phyloP scores from a whole-genome alignment of 2,113 vertebrate genomes.

The Nyctereutes procyonoides region DNA sequence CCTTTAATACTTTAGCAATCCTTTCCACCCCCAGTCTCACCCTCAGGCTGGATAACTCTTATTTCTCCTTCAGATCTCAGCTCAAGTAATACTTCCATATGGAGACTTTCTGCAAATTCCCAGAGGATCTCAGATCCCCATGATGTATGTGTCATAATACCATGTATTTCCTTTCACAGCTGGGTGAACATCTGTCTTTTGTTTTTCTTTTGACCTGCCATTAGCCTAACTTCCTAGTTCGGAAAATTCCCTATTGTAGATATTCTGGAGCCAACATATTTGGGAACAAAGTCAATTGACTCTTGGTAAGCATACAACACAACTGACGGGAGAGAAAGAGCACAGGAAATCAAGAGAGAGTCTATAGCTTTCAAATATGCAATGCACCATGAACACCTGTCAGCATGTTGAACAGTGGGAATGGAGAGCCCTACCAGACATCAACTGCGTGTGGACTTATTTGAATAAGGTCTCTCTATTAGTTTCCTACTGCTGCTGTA shows the following conservation, averaged over 20 bases:
- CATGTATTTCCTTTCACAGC: neutral
- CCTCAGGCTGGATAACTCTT: neutral
- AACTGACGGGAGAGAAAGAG: neutral
- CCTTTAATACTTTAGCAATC: neutral
- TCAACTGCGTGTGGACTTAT: neutral
- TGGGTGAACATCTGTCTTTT: neutral
- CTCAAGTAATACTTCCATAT: neutral
- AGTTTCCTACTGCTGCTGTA: neutral
- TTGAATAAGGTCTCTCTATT: neutral
- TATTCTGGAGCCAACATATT: neutral
- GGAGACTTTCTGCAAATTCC: neutral
- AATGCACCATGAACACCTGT: neutral
- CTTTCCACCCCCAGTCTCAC: neutral
- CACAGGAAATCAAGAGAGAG: neutral
- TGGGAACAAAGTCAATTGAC: neutral
- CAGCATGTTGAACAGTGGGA: neutral
- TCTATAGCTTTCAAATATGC: neutral
- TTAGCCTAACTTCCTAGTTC: neutral
- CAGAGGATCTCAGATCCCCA: neutral
- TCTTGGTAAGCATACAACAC: neutral
- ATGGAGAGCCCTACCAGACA: neutral
- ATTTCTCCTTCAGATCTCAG: neutral
- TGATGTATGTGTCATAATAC: neutral
- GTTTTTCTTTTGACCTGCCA: neutral
- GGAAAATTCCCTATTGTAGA: neutral